Evolutionary conservation across 2,888 invertebrate genomes (phyloP).

Genomic region (Cryptophagus acutangulus): DNA sequence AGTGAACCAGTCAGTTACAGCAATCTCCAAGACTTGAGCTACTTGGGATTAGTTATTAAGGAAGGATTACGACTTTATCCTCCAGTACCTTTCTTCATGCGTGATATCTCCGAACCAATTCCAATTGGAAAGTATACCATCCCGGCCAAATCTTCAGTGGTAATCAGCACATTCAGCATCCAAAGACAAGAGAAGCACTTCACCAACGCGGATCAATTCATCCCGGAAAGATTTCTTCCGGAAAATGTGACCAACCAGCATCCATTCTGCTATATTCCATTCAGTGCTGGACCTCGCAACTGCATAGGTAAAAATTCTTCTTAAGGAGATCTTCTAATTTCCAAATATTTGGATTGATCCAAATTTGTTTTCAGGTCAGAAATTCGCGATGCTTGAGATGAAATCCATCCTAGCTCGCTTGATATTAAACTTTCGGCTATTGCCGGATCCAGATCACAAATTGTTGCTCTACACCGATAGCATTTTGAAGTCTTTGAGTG

Average conservation of each 20-base stretch:
- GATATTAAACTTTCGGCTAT: constrained; percentile 9
- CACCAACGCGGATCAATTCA: constrained; percentile 60
- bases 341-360: too few relatives aligned
- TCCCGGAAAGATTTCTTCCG: constrained; percentile 66
- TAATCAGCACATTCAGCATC: too few relatives aligned
- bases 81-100: constrained; percentile 43
- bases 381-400: constrained; percentile 62
- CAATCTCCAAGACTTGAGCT: constrained; percentile 41
- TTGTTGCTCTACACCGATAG: constrained; percentile 12
- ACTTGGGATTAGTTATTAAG: constrained; percentile 43
- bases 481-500: constrained; percentile 18
- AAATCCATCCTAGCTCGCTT: too few relatives aligned
- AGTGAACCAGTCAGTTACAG: constrained; percentile 31
- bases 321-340: too few relatives aligned
- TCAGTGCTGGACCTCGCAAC: constrained; percentile 64
- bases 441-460: constrained; percentile 14
- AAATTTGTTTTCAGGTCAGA: constrained; percentile 56
- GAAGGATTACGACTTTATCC: constrained; percentile 44
- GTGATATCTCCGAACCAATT: too few relatives aligned
- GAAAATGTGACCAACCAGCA: constrained; percentile 54
- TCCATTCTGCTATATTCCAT: constrained; percentile 62
- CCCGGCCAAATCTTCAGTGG: too few relatives aligned
- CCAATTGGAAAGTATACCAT: too few relatives aligned
- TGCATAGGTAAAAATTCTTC: constrained; percentile 53
- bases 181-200: constrained; percentile 63